Conservation (phyloP, 2,113 vertebrate genomes). For the Perognathus longimembris region DNA sequence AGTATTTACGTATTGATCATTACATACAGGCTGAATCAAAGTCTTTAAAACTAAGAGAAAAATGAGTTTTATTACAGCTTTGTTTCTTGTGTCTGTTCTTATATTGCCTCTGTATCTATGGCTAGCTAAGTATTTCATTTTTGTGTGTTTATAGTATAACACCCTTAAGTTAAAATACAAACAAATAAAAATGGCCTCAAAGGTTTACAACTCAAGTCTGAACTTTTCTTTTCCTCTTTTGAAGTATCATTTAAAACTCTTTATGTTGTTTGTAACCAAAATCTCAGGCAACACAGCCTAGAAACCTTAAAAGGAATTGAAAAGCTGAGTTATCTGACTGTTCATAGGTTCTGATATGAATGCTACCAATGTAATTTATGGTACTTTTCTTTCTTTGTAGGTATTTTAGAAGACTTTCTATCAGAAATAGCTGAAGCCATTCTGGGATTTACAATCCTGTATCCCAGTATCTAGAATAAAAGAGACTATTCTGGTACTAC, state of each 20-base stretch:
- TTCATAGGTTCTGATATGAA: not conserved
- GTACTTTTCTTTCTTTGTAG: not conserved
- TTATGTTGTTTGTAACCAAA: slow-evolving; percentile 4
- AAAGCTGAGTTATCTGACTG: slow-evolving; percentile 3
- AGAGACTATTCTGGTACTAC: not conserved
- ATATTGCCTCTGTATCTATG: not conserved
- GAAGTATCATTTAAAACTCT: not conserved
- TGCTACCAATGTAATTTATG: not conserved
- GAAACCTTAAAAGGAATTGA: not conserved
- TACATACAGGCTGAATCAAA: not conserved
- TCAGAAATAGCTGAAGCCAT: not conserved
- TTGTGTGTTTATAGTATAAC: not conserved
- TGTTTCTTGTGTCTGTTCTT: not conserved
- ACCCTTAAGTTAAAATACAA: not conserved
- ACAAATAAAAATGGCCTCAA: not conserved
- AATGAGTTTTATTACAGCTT: not conserved
- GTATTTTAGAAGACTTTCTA: not conserved
- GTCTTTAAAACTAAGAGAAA: not conserved
- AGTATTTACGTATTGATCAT: not conserved
- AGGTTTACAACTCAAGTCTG: slow-evolving; percentile 7
- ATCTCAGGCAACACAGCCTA: not conserved
- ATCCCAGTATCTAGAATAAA: not conserved
- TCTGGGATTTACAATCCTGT: not conserved
- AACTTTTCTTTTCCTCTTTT: not conserved
- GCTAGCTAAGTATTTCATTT: not conserved